phyloP scores from a whole-genome alignment of 2,888 invertebrate species.

The Morpho helenor region DNA sequence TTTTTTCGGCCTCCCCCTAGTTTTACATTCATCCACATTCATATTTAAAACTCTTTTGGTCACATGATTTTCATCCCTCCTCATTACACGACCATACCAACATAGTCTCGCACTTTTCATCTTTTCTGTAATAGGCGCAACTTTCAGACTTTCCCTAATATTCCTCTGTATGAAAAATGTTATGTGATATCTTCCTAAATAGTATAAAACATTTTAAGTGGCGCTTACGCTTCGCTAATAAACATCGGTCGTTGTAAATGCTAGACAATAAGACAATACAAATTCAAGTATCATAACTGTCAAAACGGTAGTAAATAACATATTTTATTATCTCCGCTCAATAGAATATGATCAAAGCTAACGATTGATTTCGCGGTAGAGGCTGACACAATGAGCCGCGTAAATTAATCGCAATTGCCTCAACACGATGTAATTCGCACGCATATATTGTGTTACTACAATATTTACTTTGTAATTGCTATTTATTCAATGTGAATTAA shows the following conservation, averaged over 20 bases:
- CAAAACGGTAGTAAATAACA: slow-evolving; percentile 20
- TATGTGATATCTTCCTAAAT: neutral
- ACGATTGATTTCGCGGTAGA: slow-evolving; percentile 26
- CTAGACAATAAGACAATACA: slow-evolving; percentile 13
- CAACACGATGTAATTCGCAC: slow-evolving; percentile 33
- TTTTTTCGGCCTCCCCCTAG: no score
- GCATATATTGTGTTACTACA: slow-evolving; percentile 27
- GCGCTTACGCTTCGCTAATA: slow-evolving; percentile 6
- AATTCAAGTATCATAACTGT: slow-evolving; percentile 14
- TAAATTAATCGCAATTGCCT: slow-evolving; percentile 29
- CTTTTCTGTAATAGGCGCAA: no score
- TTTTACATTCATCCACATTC: no score
- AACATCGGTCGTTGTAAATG: slow-evolving; percentile 3
- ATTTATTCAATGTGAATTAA: no score
- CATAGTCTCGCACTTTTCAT: no score
- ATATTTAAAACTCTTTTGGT: no score
- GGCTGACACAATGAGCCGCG: slow-evolving; percentile 22
- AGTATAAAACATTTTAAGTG: neutral
- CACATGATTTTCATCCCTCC: no score
- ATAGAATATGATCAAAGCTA: slow-evolving; percentile 23
- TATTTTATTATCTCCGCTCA: slow-evolving; percentile 24
- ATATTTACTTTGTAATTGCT: no score
- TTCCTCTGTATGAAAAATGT: neutral
- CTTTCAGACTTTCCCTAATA: no score
- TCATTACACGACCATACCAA: no score